Conservation (phyloP, 1,140 invertebrate species). For the Dendroctonus ponderosae region DNA sequence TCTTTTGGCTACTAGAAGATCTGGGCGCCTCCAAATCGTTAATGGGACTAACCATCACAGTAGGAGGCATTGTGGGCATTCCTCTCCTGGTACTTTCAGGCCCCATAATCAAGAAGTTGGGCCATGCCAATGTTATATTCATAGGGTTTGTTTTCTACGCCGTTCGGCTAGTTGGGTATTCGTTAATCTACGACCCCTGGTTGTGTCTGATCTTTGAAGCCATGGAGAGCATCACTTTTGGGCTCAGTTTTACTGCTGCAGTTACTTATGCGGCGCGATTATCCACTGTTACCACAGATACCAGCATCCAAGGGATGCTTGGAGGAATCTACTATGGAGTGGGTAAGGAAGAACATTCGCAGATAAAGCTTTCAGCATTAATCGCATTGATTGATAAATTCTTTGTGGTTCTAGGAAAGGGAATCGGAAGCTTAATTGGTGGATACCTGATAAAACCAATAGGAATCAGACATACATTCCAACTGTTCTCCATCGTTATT, state of each 20-base stretch:
- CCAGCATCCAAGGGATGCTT: conserved; percentile 77
- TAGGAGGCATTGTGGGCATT: conserved; percentile 74
- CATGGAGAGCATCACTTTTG: conserved; percentile 80
- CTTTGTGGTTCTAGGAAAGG: conserved; percentile 60
- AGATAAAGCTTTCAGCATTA: background rate
- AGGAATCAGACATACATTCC: conserved; percentile 71
- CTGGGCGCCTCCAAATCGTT: conserved; percentile 74
- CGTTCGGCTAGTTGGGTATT: conserved; percentile 74
- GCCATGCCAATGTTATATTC: conserved; percentile 80
- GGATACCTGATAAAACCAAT: conserved; percentile 74
- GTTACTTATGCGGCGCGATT: conserved; percentile 78
- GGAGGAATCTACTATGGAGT: conserved; percentile 80
- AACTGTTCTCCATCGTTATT: conserved; percentile 64
- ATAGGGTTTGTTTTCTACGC: conserved; percentile 76
- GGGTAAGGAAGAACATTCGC: conserved; percentile 54
- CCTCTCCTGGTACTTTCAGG: conserved; percentile 76
- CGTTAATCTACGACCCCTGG: conserved; percentile 79
- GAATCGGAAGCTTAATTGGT: conserved; percentile 72
- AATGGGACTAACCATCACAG: conserved; percentile 81
- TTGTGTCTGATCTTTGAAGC: conserved; percentile 78
- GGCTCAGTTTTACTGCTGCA: conserved; percentile 77
- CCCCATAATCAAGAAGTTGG: conserved; percentile 73
- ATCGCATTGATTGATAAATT: background rate
- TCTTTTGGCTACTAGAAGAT: conserved; percentile 84
- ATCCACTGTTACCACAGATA: conserved; percentile 76